Conservation (phyloP, 1,140 invertebrate genomes). For the Brevipalpus yothersi region DNA sequence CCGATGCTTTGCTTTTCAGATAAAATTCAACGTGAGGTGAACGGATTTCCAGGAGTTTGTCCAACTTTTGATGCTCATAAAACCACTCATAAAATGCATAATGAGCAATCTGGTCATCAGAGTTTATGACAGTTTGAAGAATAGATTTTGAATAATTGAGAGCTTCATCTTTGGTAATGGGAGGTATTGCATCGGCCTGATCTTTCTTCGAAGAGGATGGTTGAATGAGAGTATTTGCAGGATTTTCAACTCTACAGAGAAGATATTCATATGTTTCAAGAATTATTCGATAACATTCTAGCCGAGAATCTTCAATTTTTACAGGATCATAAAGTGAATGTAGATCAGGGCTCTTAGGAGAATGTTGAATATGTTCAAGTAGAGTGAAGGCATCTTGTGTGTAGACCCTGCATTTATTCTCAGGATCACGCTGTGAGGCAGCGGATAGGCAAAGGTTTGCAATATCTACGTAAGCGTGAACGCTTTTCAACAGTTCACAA, state of each 20-base stretch:
- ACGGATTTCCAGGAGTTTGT: slow-evolving; percentile 41
- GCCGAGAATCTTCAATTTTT: slow-evolving; percentile 25
- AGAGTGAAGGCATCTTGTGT: slow-evolving; percentile 29
- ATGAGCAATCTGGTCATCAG: slow-evolving; percentile 64
- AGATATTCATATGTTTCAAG: slow-evolving; percentile 49
- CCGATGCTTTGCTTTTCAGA: slow-evolving; percentile 31
- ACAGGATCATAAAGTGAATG: background rate
- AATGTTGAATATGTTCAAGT: background rate
- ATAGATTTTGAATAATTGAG: slow-evolving; percentile 19
- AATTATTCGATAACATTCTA: slow-evolving; percentile 69
- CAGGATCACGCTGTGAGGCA: slow-evolving; percentile 60
- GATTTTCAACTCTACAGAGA: slow-evolving; percentile 24
- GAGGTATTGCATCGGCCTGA: background rate
- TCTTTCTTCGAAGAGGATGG: background rate
- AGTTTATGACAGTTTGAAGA: slow-evolving; percentile 21
- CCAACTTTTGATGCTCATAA: slow-evolving; percentile 42
- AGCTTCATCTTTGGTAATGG: slow-evolving; percentile 11
- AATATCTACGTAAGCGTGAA: slow-evolving; percentile 46
- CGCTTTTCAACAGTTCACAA: slow-evolving; percentile 35
- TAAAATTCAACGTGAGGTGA: slow-evolving; percentile 59
- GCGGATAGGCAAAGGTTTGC: slow-evolving; percentile 62
- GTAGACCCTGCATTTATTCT: slow-evolving; percentile 60
- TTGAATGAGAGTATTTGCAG: background rate
- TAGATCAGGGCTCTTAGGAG: background rate
- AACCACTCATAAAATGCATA: slow-evolving; percentile 82